These are phyloP conservation scores for Haliaeetus leucogaster DNA, from an alignment of 2,113 vertebrate genomes.

Conservation along the genomic window DNA sequence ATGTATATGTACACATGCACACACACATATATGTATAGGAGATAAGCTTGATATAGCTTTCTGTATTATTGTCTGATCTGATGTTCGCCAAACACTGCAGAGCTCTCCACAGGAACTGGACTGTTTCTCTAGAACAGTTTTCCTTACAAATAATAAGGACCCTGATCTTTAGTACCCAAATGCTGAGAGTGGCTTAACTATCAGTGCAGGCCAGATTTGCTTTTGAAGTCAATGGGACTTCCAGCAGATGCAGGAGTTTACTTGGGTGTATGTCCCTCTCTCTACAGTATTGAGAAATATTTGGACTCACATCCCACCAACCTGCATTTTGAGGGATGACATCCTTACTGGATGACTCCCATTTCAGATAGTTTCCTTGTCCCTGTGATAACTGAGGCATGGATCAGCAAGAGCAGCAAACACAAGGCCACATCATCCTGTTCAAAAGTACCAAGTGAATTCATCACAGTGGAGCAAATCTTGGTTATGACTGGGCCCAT, in stretches of 20 bases:
- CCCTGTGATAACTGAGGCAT: not conserved
- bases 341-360: not conserved
- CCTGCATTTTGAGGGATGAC: not conserved
- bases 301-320: not conserved
- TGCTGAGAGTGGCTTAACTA: not conserved
- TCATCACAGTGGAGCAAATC: not conserved
- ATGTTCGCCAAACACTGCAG: not conserved
- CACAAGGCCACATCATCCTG: fast-evolving
- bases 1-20: not conserved
- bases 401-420: not conserved
- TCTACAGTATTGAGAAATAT: fast-evolving
- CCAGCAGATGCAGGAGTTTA: not conserved
- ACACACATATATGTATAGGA: fast-evolving
- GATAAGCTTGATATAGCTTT: not conserved
- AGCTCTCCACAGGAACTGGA: not conserved
- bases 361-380: not conserved
- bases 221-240: not conserved
- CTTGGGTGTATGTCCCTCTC: fast-evolving
- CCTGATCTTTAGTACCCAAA: not conserved
- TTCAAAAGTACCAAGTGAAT: not conserved
- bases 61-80: not conserved
- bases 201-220: not conserved
- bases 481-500: not conserved
- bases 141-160: not conserved
- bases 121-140: not conserved